Conservation (phyloP, 2,888 invertebrate species). For the Lithophane ornitopus region DNA sequence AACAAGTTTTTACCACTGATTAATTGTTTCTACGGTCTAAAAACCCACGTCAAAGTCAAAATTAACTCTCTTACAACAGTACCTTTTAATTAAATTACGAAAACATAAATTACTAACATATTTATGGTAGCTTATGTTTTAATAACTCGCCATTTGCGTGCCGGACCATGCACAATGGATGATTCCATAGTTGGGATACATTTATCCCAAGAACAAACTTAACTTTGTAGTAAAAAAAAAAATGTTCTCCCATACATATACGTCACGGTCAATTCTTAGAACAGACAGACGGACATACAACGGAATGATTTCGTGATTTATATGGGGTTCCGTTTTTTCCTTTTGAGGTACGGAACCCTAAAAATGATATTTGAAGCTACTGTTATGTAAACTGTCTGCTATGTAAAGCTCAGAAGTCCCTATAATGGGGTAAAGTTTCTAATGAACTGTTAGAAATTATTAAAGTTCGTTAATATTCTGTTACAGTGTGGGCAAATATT, state of each 20-base stretch:
- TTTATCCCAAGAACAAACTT: too few species aligned
- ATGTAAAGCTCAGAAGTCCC: slow-evolving; percentile 7
- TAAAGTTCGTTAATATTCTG: slow-evolving; percentile 24
- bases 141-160: background rate
- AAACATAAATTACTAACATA: slow-evolving; percentile 46
- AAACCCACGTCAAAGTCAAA: slow-evolving; percentile 66
- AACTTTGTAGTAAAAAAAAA: too few species aligned
- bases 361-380: slow-evolving; percentile 22
- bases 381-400: background rate
- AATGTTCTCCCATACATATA: too few species aligned
- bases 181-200: too few species aligned
- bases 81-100: slow-evolving; percentile 67
- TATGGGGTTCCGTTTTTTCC: too few species aligned
- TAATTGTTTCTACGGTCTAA: slow-evolving; percentile 65
- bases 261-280: too few species aligned
- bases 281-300: too few species aligned
- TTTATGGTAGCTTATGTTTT: slow-evolving; percentile 24
- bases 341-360: too few species aligned
- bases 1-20: slow-evolving; percentile 67
- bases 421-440: slow-evolving; percentile 26
- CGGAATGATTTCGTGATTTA: too few species aligned
- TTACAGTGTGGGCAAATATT: slow-evolving; percentile 24
- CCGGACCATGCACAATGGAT: too few species aligned
- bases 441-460: slow-evolving; percentile 41
- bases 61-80: slow-evolving; percentile 59